A percentile compares a stretch with the other conserved stretches of the same genome.
Evolutionary conservation across 2,113 vertebrate genomes (phyloP).

Genomic region (Oenanthe oenanthe): DNA sequence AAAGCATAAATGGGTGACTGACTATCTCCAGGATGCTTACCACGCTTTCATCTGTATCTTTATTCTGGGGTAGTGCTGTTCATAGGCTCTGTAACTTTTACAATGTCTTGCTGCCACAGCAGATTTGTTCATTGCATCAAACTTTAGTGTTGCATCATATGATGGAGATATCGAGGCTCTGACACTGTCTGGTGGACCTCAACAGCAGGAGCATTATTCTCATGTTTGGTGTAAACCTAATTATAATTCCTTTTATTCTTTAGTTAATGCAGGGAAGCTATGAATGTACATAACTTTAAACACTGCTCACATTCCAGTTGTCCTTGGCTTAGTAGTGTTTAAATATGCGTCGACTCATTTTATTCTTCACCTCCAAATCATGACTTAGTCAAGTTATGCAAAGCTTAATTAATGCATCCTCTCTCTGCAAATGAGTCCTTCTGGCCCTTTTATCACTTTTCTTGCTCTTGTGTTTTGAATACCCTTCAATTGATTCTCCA

Average conservation of each 20-base stretch:
- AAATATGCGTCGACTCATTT: background rate
- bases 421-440: background rate
- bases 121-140: background rate
- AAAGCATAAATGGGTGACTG: background rate
- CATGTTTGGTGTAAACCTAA: background rate
- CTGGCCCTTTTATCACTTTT: constrained; percentile 21
- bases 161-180: background rate
- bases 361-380: background rate
- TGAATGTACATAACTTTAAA: background rate
- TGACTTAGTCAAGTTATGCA: background rate
- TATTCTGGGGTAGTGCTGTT: background rate
- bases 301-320: background rate
- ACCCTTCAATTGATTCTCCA: background rate
- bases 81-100: background rate
- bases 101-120: constrained; percentile 8
- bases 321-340: background rate
- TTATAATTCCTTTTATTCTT: background rate
- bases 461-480: constrained; percentile 20
- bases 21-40: background rate
- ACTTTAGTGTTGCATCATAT: background rate
- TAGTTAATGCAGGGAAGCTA: background rate
- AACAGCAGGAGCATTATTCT: background rate
- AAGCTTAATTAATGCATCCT: constrained; percentile 9
- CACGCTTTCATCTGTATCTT: rapidly evolving
- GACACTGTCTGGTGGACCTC: background rate